Evolutionary conservation across 2,797 vertebrate species (phyloP), one percentile per base, ranked within the genome.

Genomic region (Sebastiscus albofasciatus): DNA sequence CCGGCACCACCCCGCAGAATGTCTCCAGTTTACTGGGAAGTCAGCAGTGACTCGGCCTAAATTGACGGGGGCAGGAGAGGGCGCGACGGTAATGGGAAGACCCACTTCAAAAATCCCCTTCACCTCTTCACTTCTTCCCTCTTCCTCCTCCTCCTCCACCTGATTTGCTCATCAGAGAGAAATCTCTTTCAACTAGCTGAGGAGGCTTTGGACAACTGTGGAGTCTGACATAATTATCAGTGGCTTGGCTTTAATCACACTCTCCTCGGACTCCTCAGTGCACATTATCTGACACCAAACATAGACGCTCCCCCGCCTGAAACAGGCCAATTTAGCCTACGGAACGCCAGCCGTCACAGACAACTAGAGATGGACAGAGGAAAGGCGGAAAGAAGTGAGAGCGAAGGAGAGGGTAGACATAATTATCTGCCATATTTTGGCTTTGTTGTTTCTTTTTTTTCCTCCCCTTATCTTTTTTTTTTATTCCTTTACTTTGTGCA

Each of bases 231-330:
- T 95, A 95, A 96, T 96, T 95, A 96, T 93, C 92, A 87, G 83
- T 91, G 90, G 92, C 92, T 94, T 87, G 91, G 93, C 95, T 96
- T 95, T 96, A 96, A 96, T 96, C 94, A 94, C 94, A 89, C 88
- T 93, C 89, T 93, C 91, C 90, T 94, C 83, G 82, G 93, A 94
- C 95, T 95, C 88, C 84, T 87, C 90, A 75, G 83, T 27, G 60
- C 85, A 90, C 86, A 92, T 91, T 86, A 89, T 94, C 94, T 92
- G 89, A 92, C 92, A 92, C 88, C 93, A 94, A 94, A 95, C 93
- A 94, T 91, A 93, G 84, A 91, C 86, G 73, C 81, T 79, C 81
- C 90, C 77, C 84, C 72, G 90, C 90, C 87, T 93, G 87, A 93
- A 95, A 95, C 91, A 87, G 93, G 87, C 95, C 93, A 95, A 96